Evolutionary conservation across 2,113 vertebrate genomes (phyloP).

Genomic region (Cnemophilus loriae): DNA sequence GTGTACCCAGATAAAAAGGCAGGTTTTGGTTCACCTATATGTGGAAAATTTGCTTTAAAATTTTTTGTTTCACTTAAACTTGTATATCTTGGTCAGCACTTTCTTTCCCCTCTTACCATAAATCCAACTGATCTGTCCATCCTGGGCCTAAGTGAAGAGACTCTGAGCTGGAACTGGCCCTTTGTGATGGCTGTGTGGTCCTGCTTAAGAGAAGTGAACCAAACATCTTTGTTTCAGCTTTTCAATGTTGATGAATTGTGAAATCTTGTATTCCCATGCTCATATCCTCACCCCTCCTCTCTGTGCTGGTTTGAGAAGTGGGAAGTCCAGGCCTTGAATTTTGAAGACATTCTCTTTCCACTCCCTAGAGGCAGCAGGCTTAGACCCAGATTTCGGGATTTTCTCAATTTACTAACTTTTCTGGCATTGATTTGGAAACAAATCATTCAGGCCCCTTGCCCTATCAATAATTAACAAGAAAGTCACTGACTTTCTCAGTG

Average conservation of each 20-base stretch:
- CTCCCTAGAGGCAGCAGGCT: neutral
- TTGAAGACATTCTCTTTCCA: neutral
- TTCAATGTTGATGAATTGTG: neutral
- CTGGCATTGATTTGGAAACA: neutral
- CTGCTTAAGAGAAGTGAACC: neutral
- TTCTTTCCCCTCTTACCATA: neutral
- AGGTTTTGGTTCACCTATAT: neutral
- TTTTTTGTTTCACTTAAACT: neutral
- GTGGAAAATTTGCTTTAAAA: neutral
- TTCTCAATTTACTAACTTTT: neutral
- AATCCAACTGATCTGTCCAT: neutral
- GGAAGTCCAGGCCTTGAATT: neutral
- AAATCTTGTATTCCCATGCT: neutral
- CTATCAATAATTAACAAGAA: slow-evolving; percentile 21
- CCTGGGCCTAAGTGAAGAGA: neutral
- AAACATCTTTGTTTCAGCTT: neutral
- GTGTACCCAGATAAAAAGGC: neutral
- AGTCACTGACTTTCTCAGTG: neutral
- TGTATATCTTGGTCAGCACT: neutral
- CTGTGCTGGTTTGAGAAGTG: neutral
- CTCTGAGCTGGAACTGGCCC: neutral
- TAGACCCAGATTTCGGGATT: neutral
- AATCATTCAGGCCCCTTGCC: neutral
- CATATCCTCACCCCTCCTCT: neutral
- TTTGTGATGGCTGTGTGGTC: neutral